phyloP scores from a whole-genome alignment of 1,140 invertebrate genomes.

The Metopolophium dirhodum region DNA sequence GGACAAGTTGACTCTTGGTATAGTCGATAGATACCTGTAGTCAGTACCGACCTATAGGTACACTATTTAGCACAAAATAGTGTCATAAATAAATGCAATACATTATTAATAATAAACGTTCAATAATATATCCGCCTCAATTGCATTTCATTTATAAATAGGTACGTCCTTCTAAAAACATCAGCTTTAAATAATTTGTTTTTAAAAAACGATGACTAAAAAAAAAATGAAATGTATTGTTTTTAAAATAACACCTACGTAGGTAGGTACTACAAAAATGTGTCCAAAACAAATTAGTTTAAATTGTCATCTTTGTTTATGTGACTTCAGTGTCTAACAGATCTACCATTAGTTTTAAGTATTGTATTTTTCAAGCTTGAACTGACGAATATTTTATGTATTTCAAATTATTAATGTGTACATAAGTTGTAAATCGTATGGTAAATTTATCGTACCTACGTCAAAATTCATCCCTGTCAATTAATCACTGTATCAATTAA shows the following conservation, averaged over 20 bases:
- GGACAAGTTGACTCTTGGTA: too few relatives aligned
- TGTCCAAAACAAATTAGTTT: neutral
- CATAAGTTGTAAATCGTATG: neutral
- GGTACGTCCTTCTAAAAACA: too few relatives aligned
- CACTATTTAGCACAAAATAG: too few relatives aligned
- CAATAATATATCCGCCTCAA: too few relatives aligned
- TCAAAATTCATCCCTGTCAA: neutral
- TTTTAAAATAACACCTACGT: neutral
- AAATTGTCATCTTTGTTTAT: neutral
- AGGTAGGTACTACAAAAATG: neutral
- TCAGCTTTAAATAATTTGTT: too few relatives aligned
- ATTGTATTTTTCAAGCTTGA: neutral
- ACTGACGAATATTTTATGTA: neutral
- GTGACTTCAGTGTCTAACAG: neutral
- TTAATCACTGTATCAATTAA: constrained; percentile 18
- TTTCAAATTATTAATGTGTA: neutral
- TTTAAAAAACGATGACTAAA: neutral
- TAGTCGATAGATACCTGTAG: too few relatives aligned
- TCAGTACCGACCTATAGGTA: too few relatives aligned
- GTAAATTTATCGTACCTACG: neutral
- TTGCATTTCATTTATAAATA: too few relatives aligned
- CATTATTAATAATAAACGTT: too few relatives aligned
- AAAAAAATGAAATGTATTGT: neutral
- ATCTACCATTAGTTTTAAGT: neutral
- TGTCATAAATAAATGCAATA: too few relatives aligned